Base-by-base conservation (phyloP, 2,888 invertebrate genomes). In the Sphinx pinastri region DNA sequence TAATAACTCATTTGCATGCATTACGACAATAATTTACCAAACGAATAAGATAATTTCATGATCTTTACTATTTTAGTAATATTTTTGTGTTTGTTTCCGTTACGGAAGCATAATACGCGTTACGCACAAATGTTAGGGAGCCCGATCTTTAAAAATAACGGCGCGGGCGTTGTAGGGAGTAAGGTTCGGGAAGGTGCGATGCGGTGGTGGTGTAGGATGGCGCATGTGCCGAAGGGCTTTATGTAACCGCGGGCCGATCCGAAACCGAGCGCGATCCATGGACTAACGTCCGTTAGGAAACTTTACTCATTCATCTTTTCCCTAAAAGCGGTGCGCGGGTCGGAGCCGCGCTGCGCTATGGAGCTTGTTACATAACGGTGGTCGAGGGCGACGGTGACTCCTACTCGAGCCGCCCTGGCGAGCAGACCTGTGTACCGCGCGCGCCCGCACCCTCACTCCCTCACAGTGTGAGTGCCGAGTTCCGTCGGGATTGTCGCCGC, bases 291-390 rank as follows among this genome's bases (percentile, higher is more conserved):
- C 89, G 89, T 88, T 89, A 88, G 89, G 89, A 91, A 93, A 93
- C 88, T 93, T 93, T 89, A 79, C 90, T 90, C 93, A 93, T 93
- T 93, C 93, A 93, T 93, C 92, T 92, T 93, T 93, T 91, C 90
- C 90, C 88, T 86, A 88, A 91, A 89, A 85, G 88, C 83, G 91
- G 90, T 90, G 91, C 73, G 90, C 75, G 88, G 91, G 91, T 90
- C 76, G 71, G 79, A 81, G 81, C 75, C 78, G 87, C 84, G 88
- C 86, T 87, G 90, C 90, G 90, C 89, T 90, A 90, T 89, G 84
- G 88, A 83, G 85, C 82, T 84, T 75, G 88, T 92, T 92, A 92
- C 85, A 80, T 93, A 93, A 92, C 71, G 76, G 81, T 73, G 79
- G 81, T 75, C 77, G 81, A 80, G 82, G 85, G 85, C 79, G 85